These are phyloP conservation scores for Digitonthophagus gazella DNA, from an alignment of 2,888 invertebrate species.

Conservation along the genomic window DNA sequence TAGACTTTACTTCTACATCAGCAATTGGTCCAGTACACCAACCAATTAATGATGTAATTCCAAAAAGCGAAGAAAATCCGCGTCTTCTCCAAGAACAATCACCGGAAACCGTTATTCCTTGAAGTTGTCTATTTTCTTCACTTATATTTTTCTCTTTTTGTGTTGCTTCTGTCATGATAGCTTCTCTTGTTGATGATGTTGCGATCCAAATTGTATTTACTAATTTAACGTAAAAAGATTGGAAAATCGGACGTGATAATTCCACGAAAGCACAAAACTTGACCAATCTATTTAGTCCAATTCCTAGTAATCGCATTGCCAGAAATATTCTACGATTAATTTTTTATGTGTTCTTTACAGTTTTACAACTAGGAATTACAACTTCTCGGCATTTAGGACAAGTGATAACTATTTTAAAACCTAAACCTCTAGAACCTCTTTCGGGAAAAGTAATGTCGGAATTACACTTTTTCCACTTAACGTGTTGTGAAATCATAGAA, in stretches of 20 bases:
- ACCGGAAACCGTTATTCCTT: constrained; percentile 6
- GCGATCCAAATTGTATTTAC: constrained; percentile 14
- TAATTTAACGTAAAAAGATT: constrained; percentile 27
- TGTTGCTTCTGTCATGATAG: constrained; percentile 11
- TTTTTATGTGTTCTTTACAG: constrained; percentile 29
- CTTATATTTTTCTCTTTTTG: constrained; percentile 11
- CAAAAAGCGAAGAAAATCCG: constrained; percentile 13
- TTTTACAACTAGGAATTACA: constrained; percentile 31
- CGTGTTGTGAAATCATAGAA: constrained; percentile 20
- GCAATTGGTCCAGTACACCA: constrained; percentile 15
- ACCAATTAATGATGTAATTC: constrained; percentile 18
- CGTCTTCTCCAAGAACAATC: constrained; percentile 20
- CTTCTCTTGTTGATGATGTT: not conserved
- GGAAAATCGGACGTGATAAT: constrained; percentile 32
- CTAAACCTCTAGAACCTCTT: constrained; percentile 31
- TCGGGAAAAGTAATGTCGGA: constrained; percentile 28
- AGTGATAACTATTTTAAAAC: constrained; percentile 31
- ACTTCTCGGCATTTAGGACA: constrained; percentile 29
- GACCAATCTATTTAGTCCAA: too few relatives aligned
- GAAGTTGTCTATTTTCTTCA: constrained; percentile 6
- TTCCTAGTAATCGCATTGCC: constrained; percentile 32
- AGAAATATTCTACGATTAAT: constrained; percentile 33
- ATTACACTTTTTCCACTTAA: constrained; percentile 19
- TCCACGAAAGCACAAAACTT: constrained; percentile 34
- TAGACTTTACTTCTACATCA: constrained; percentile 18